Evolutionary conservation across 2,113 vertebrate genomes (phyloP).

Genomic region (Hyperoodon ampullatus): DNA sequence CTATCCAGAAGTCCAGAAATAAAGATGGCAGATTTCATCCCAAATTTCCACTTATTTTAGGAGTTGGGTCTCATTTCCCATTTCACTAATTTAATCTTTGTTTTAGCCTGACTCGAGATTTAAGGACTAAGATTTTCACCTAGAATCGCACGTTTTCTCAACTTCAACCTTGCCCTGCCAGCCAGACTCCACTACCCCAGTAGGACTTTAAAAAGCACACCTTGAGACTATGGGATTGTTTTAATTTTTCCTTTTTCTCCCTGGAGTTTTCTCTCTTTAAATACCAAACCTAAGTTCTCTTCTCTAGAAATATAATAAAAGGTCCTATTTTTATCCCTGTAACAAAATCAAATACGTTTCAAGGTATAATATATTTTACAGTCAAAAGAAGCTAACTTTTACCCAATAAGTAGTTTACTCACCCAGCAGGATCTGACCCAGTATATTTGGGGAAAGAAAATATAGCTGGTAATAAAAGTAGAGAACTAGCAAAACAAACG

Average conservation of each 20-base stretch:
- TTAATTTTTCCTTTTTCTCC: neutral
- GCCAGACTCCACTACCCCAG: neutral
- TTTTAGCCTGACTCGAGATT: neutral
- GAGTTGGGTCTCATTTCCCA: neutral
- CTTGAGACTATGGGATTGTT: neutral
- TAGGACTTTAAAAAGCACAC: neutral
- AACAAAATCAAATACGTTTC: conserved; percentile 52
- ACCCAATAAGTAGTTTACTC: conserved; percentile 40
- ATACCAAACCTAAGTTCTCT: neutral
- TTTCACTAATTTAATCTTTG: neutral
- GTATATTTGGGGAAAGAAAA: conserved; percentile 54
- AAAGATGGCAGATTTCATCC: neutral
- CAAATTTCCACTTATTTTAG: neutral
- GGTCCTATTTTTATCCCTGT: conserved; percentile 44
- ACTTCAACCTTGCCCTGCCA: neutral
- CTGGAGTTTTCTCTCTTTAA: neutral
- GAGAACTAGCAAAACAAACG: conserved; percentile 45
- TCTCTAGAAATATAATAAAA: conserved; percentile 52
- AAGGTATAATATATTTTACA: conserved; percentile 56
- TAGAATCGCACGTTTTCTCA: neutral
- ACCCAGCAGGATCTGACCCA: conserved; percentile 39
- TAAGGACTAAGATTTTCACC: neutral
- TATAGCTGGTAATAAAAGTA: conserved; percentile 8
- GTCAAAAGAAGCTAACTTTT: conserved; percentile 33
- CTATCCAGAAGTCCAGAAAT: neutral